Evolutionary conservation across 2,113 vertebrate species (phyloP).

Genomic region (Sinocyclocheilus maitianheensis): DNA sequence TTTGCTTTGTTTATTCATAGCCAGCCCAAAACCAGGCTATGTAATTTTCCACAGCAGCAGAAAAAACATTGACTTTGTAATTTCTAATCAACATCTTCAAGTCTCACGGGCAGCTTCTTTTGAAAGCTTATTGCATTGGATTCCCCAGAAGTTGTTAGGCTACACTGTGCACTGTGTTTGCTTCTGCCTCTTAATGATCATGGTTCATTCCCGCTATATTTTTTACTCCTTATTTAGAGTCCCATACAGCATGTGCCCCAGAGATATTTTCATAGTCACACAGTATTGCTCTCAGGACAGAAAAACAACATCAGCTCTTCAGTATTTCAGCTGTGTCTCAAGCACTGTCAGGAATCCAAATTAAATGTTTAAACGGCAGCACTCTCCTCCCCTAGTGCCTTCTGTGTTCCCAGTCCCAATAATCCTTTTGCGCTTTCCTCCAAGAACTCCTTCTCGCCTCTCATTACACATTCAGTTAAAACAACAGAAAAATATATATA

Average conservation of each 20-base stretch:
- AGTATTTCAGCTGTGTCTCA: constrained; percentile 20
- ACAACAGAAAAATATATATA: background rate
- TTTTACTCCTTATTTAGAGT: background rate
- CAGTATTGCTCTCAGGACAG: constrained; percentile 12
- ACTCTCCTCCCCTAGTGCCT: background rate
- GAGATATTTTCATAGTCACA: background rate
- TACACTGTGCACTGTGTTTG: background rate
- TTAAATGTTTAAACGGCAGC: constrained; percentile 18
- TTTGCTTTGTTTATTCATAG: constrained; percentile 7
- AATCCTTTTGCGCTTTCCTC: background rate
- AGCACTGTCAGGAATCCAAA: constrained; percentile 14
- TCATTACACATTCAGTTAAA: background rate
- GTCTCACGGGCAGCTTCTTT: background rate
- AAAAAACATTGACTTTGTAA: constrained; percentile 27
- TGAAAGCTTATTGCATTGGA: background rate
- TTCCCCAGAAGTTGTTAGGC: constrained; percentile 12
- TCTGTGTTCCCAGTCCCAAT: constrained; percentile 6
- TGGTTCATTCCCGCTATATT: background rate
- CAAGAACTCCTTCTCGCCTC: background rate
- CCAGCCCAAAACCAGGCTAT: background rate
- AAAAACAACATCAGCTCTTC: background rate
- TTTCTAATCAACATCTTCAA: constrained; percentile 30
- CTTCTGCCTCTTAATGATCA: constrained; percentile 3
- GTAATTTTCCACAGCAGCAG: constrained; percentile 8
- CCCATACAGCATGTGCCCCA: background rate